These are phyloP conservation scores for Hydropsyche betteni DNA, from an alignment of 2,888 invertebrate genomes.

Conservation along the genomic window DNA sequence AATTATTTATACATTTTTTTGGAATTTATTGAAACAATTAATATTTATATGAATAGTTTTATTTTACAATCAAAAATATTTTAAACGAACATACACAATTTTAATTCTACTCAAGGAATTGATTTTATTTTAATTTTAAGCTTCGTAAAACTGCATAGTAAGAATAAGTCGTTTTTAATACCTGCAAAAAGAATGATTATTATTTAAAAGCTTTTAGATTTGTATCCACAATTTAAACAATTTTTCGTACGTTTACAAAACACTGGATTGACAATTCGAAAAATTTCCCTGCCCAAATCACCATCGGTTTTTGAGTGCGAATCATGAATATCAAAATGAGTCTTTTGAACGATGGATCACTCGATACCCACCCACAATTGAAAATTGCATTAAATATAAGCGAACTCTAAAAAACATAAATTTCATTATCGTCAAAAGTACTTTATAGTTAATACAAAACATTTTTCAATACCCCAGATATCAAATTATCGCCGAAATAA, in stretches of 20 bases:
- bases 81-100: too few species aligned
- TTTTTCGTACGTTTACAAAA: slow-evolving; percentile 42
- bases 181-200: slow-evolving; percentile 37
- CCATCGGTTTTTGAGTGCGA: slow-evolving; percentile 41
- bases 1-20: too few species aligned
- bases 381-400: slow-evolving; percentile 42
- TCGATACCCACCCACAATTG: slow-evolving; percentile 41
- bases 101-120: too few species aligned
- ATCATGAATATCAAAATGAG: slow-evolving; percentile 46
- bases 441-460: slow-evolving; percentile 16
- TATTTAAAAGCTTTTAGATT: neutral
- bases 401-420: slow-evolving; percentile 43
- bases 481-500: slow-evolving; percentile 46
- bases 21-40: too few species aligned
- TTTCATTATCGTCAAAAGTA: slow-evolving; percentile 4
- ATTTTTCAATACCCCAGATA: slow-evolving; percentile 34
- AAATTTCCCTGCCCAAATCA: slow-evolving; percentile 45
- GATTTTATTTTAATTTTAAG: slow-evolving; percentile 34
- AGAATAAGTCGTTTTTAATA: slow-evolving; percentile 46
- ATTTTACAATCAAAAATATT: too few species aligned
- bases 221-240: too few species aligned
- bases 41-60: too few species aligned
- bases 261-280: slow-evolving; percentile 41
- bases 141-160: slow-evolving; percentile 47
- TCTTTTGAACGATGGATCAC: slow-evolving; percentile 36